A percentile compares a stretch with the other conserved stretches of the same genome.
phyloP scores from a whole-genome alignment of 2,888 invertebrate species.

The Griposia aprilina region DNA sequence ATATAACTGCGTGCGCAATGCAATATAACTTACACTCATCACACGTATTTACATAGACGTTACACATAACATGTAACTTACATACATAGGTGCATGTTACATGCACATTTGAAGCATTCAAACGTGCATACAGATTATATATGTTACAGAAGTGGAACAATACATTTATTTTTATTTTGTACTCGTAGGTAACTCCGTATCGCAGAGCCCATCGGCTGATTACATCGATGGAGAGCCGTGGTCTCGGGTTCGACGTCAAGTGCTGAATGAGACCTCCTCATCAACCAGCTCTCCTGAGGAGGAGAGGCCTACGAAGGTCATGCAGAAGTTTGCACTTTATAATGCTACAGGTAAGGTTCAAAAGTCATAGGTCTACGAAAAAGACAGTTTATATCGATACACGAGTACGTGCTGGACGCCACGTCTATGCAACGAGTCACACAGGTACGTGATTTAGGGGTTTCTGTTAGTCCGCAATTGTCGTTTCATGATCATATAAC shows the following conservation, averaged over 20 bases:
- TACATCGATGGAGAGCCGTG: conserved; percentile 77
- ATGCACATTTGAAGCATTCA: not conserved
- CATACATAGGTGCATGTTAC: not conserved
- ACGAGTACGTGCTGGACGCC: no score
- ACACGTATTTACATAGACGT: not conserved
- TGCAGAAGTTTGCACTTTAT: conserved; percentile 87
- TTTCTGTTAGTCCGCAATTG: no score
- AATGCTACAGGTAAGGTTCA: conserved; percentile 85
- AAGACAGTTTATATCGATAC: not conserved
- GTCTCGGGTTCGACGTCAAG: conserved; percentile 79
- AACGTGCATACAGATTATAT: not conserved
- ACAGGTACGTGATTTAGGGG: no score
- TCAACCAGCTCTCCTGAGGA: conserved; percentile 74
- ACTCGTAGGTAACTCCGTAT: conserved; percentile 85
- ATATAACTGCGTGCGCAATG: no score
- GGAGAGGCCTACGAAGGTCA: conserved; percentile 76
- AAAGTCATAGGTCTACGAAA: not conserved
- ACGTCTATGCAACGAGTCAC: no score
- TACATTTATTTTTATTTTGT: not conserved
- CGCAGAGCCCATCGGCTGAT: conserved; percentile 78
- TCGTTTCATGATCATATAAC: no score
- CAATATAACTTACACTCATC: no score
- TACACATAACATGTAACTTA: not conserved
- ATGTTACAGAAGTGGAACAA: not conserved
- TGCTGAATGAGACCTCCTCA: conserved; percentile 70